Base-by-base conservation (phyloP, 2,113 vertebrate genomes). In the Nematolebias whitei region DNA sequence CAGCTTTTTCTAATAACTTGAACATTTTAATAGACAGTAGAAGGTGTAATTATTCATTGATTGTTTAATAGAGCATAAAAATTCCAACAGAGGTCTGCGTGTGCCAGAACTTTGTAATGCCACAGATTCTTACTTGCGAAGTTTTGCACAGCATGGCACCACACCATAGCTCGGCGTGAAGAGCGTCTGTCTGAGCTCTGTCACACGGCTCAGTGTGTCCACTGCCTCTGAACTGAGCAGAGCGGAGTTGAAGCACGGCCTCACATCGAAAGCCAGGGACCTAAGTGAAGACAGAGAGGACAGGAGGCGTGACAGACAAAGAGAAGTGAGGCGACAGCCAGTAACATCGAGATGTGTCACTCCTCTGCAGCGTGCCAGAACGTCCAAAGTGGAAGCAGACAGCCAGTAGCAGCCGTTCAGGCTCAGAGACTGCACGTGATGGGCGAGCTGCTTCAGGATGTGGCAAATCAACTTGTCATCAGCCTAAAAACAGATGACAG, bases 391-490 rank as follows among this genome's bases (percentile, higher is more conserved):
- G 14, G 92, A 80, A 23, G 93, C 92, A 0, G 94, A 87, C 67
- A 99, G 82, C 98, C 98, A 99, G 53, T 99, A 99, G 88, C 96
- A 98, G 39, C 96, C 95, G 0, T 95, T 94, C 85, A 98, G 87
- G 88, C 94, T 94, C 69, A 99, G 93, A 62, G 94, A 94, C 84
- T 95, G 94, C 73, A 98, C 94, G 11, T 95, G 94, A 65, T 76
- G 88, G 5, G 93, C 90, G 0, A 96, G 90, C 74, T 92, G 92
- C 84, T 86, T 94, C 76, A 98, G 68, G 41, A 96, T 77, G 7
- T 86, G 87, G 78, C 91, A 95, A 73, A 96, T 93, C 50, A 93
- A 93, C 63, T 91, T 74, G 47, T 96, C 95, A 12, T 90, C 94
- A 10, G 92, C 95, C 98, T 99, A 86, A 3, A 59, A 1, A 5